Evolutionary conservation across 1,140 invertebrate species (phyloP), one percentile per base, ranked within the genome.

Genomic region (Drosophila mojavensis): DNA sequence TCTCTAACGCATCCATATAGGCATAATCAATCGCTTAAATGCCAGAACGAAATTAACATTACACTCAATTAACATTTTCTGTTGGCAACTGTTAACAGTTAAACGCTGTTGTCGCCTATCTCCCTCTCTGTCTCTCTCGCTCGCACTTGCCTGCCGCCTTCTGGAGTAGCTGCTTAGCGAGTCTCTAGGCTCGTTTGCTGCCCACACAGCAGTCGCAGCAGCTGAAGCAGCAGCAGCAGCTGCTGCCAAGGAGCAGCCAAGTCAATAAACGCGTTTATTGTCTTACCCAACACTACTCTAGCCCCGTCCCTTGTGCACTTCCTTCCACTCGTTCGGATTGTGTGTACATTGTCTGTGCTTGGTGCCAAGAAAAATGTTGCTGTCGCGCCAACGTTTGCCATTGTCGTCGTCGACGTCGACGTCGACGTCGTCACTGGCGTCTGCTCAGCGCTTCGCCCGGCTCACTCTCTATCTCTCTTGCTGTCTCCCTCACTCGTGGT

Each of bases 221-320:
- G n/a, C n/a, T n/a, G n/a, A n/a, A n/a, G n/a, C n/a, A 5, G 43
- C 43, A 0, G 41, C 11, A n/a, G 41, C 53, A 51, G 36, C 61
- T 55, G 58, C 33, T 59, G 53, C 47, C 39, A 39, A 66, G 48
- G 70, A 68, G 61, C 62, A 58, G 67, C 82, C 81, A 89, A 88
- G 84, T 89, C 84, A 88, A 88, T 88, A 88, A 88, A 88, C 84
- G 84, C 84, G 84, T 84, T 88, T 88, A 88, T 88, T 88, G 83
- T 89, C 80, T 89, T 88, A 83, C 58, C 59, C 75, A 60, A 63
- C 72, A 62, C 72, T 17, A 61, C 28, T 51, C 36, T 39, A 39
- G 36, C 15, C 11, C 30, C 36, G 55, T 33, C 39, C 1, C 30
- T 20, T 20, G 20, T 7, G 33, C 43, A 1, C 36, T 15, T 26